Conservation (phyloP, 2,888 invertebrate genomes). For the Cryptus armator region DNA sequence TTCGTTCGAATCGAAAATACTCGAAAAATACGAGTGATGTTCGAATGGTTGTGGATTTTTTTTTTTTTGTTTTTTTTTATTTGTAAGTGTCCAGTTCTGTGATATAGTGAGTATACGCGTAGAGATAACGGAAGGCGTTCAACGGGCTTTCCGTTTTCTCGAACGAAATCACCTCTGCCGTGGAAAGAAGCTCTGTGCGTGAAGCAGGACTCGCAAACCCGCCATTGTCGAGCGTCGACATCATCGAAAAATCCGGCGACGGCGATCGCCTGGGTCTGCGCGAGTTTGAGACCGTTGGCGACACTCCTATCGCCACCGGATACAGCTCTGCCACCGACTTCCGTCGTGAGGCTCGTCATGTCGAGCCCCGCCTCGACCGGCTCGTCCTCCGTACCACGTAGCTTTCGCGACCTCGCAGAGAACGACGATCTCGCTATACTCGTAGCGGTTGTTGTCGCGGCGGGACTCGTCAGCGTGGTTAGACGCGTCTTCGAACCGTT, state of each 20-base stretch:
- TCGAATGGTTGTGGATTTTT: not conserved
- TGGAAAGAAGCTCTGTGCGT: conserved; percentile 89
- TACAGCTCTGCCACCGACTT: conserved; percentile 23
- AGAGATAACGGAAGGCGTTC: conserved; percentile 48
- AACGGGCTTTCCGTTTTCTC: conserved; percentile 45
- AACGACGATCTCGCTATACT: conserved; percentile 50
- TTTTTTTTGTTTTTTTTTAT: not conserved
- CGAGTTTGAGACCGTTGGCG: conserved; percentile 90
- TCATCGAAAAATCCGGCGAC: conserved; percentile 89
- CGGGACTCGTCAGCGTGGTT: conserved; percentile 28
- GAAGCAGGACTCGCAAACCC: conserved; percentile 83
- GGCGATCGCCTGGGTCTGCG: conserved; percentile 91
- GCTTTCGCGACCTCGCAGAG: conserved; percentile 59
- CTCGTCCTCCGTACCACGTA: conserved; percentile 56
- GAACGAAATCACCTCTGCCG: conserved; percentile 87
- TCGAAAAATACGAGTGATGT: not conserved
- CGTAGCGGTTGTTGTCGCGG: conserved; percentile 51
- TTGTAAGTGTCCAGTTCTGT: conserved; percentile 42
- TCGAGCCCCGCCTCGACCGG: conserved; percentile 47
- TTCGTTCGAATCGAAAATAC: too few species aligned
- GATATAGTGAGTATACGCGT: conserved; percentile 27
- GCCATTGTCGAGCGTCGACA: conserved; percentile 85
- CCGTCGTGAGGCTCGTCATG: conserved; percentile 34
- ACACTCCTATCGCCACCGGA: conserved; percentile 86
- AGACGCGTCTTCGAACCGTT: conserved; percentile 49